Evolutionary conservation across 2,797 vertebrate species (phyloP), one percentile per base, ranked within the genome.

Genomic region (Poeciliopsis infans): DNA sequence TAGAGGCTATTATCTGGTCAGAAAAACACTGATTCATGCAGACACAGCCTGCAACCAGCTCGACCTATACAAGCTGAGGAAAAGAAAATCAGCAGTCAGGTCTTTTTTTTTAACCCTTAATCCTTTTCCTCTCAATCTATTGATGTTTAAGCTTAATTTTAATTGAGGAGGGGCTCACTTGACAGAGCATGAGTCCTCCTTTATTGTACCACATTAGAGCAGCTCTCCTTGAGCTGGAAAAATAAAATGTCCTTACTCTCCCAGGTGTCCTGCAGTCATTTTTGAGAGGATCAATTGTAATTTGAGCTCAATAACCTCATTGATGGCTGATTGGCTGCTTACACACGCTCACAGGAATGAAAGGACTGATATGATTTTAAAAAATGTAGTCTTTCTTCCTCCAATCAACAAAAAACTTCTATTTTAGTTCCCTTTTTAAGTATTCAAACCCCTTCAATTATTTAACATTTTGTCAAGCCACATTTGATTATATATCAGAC

Each of bases 121-220:
- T 89, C 80, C 87, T 92, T 85, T 83, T 70, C 83, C 86, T 86
- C 80, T 88, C 81, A 91, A 90, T 89, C 83, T 85, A 89, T 83
- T 92, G 90, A 92, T 90, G 90, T 92, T 83, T 72, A 20, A 87
- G 88, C 85, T 93, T 88, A 86, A 79, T 87, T 91, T 83, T 93
- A 94, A 95, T 95, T 93, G 89, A 90, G 78, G 86, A 92, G 90
- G 87, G 85, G 85, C 86, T 85, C 84, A 81, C 75, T 88, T 87
- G 77, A 87, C 87, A 83, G 80, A 81, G 83, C 78, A 79, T 41
- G 53, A 81, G 76, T 78, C 82, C 76, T 68, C 80, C 72, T 39
- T 46, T 78, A 82, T 88, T 87, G 86, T 84, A 80, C 83, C 88
- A 75, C 76, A 83, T 88, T 85, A 89, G 55, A 90, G 81, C 84